Evolutionary conservation across 2,888 invertebrate genomes (phyloP), one percentile per base, ranked within the genome.

Genomic region (Dusona sp.): DNA sequence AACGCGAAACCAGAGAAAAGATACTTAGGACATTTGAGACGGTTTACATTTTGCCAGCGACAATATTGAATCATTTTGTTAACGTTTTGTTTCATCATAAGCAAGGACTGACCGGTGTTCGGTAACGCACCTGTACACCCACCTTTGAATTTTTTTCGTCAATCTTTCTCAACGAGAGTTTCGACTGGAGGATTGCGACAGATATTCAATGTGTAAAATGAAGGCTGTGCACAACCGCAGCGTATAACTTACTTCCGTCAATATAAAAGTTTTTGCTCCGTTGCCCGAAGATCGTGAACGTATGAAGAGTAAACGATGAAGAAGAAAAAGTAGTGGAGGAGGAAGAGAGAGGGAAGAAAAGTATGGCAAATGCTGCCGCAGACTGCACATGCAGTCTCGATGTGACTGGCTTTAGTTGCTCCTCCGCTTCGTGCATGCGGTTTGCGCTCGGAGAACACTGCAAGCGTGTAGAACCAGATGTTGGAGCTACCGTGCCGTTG

Each of bases 391-490:
- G 73, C 57, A 57, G 57, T 74, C 54, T 79, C 42, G 70, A 57
- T 64, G 61, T 45, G 70, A 78, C 65, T 16, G 78, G 79, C 70
- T 79, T 38, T 81, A 61, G 61, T 61, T 61, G 29, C 29, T 73
- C 65, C 38, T 84, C 68, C 29, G 57, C 61, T 48, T 25, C 57
- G 65, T 22, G 75, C 48, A 42, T 38, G 78, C 25, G 67, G 48
- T 68, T 67, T 68, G 78, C 45, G 29, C 78, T 19, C 51, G 67
- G 11, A 54, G 83, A 80, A 68, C 11, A 87, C 57, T 38, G 82
- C 51, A 82, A 75, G 38, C 77, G 85, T 83, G 85, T 85, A 81
- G 78, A 81, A 83, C 85, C 85, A 83, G 85, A 87, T 85, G 83
- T 83, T 75, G 79, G 64, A 68, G 80, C 83, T 83, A 85, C 83